phyloP scores from a whole-genome alignment of 2,888 invertebrate species.

The Acanthosepion esculentum region DNA sequence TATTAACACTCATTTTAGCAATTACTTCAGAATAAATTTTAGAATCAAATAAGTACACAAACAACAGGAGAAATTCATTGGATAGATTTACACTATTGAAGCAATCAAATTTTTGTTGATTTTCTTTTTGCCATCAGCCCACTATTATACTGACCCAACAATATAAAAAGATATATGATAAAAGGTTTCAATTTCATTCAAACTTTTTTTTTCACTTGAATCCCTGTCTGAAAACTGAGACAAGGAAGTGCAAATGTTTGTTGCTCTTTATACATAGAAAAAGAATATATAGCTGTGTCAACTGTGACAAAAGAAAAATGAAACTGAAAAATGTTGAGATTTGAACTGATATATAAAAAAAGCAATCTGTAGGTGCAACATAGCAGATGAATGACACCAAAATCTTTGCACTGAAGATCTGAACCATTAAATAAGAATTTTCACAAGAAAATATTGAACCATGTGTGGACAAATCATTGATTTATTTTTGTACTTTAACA shows the following conservation, averaged over 20 bases:
- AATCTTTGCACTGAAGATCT: background rate
- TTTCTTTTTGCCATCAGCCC: too few relatives aligned
- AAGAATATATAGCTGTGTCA: background rate
- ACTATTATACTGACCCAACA: too few relatives aligned
- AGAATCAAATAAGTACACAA: too few relatives aligned
- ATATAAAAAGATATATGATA: too few relatives aligned
- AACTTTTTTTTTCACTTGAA: background rate
- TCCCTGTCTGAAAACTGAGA: background rate
- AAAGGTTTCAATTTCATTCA: too few relatives aligned
- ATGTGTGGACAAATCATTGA: background rate
- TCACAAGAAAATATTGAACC: background rate
- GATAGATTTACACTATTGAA: too few relatives aligned
- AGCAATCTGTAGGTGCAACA: background rate
- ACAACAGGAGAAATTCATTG: too few relatives aligned
- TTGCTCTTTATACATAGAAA: background rate
- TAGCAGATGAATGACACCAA: background rate
- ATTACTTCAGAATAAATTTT: too few relatives aligned
- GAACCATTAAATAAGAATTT: conserved; percentile 4
- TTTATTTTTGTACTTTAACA: background rate
- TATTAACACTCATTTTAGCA: too few relatives aligned
- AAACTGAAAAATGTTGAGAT: background rate
- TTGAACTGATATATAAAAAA: background rate
- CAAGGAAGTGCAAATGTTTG: background rate
- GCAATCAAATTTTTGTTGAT: too few relatives aligned
- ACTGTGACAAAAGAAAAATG: background rate